phyloP scores from a whole-genome alignment of 2,888 invertebrate species.

The Euphydryas editha region DNA sequence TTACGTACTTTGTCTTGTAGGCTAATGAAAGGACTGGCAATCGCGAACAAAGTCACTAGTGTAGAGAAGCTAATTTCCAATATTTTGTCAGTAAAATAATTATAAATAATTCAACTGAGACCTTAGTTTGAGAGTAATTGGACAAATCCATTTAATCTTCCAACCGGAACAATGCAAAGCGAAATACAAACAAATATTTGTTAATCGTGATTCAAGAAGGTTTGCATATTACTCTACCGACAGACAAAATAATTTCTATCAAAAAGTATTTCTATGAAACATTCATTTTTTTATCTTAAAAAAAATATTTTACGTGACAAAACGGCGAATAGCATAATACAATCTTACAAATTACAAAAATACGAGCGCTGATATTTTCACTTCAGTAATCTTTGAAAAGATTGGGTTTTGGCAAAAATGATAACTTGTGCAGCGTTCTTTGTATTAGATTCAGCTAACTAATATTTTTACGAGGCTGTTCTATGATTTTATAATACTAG shows the following conservation, averaged over 20 bases:
- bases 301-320: not conserved
- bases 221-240: not conserved
- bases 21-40: too few species aligned
- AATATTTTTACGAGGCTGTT: not conserved
- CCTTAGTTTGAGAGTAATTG: too few species aligned
- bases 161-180: too few species aligned
- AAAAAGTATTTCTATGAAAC: not conserved
- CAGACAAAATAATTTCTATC: not conserved
- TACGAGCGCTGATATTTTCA: not conserved
- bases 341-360: conserved; percentile 5
- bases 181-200: too few species aligned
- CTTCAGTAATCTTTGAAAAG: conserved; percentile 6
- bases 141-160: too few species aligned
- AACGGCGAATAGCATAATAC: conserved; percentile 5
- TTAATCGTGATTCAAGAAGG: too few species aligned
- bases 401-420: conserved; percentile 6
- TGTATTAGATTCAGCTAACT: not conserved
- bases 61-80: too few species aligned
- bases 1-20: too few species aligned
- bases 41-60: too few species aligned
- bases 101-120: too few species aligned
- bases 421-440: not conserved
- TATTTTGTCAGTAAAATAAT: too few species aligned
- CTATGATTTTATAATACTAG: not conserved
- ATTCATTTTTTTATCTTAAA: not conserved